These are phyloP conservation scores for Leptopilina myrica DNA, from an alignment of 2,888 invertebrate genomes.

Conservation along the genomic window DNA sequence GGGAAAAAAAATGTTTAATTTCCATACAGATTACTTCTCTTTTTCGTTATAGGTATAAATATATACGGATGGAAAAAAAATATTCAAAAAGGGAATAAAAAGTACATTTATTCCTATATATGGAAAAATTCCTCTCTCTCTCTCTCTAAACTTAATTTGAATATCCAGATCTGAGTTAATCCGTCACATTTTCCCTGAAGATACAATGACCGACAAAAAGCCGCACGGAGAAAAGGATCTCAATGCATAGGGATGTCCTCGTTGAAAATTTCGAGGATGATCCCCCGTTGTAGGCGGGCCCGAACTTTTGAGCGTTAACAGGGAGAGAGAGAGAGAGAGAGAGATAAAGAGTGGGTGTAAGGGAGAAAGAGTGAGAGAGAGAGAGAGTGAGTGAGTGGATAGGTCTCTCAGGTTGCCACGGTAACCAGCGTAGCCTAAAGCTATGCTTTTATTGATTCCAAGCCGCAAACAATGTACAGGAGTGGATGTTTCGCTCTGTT, in stretches of 20 bases:
- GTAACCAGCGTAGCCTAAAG: constrained; percentile 75
- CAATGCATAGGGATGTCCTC: constrained; percentile 56
- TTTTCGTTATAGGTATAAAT: not conserved
- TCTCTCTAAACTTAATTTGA: not conserved
- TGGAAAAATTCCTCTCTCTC: not conserved
- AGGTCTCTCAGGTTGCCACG: constrained; percentile 73
- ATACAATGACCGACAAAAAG: constrained; percentile 14
- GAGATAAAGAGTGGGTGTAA: no score
- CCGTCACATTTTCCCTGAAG: constrained; percentile 5
- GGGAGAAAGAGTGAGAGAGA: no score
- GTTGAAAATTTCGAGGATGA: constrained; percentile 65
- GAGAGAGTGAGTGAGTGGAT: constrained; percentile 62
- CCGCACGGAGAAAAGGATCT: constrained; percentile 45
- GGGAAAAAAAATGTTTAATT: not conserved
- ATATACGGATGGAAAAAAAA: not conserved
- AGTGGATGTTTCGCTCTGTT: constrained; percentile 75
- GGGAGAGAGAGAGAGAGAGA: constrained; percentile 66
- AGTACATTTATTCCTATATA: not conserved
- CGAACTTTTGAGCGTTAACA: constrained; percentile 68
- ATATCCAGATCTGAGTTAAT: not conserved
- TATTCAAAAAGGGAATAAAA: not conserved
- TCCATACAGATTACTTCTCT: not conserved
- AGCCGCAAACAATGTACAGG: constrained; percentile 77
- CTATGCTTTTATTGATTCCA: constrained; percentile 77
- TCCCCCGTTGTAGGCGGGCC: constrained; percentile 62